Evolutionary conservation across 2,113 vertebrate species (phyloP).

Genomic region (Pollimyrus isidori): DNA sequence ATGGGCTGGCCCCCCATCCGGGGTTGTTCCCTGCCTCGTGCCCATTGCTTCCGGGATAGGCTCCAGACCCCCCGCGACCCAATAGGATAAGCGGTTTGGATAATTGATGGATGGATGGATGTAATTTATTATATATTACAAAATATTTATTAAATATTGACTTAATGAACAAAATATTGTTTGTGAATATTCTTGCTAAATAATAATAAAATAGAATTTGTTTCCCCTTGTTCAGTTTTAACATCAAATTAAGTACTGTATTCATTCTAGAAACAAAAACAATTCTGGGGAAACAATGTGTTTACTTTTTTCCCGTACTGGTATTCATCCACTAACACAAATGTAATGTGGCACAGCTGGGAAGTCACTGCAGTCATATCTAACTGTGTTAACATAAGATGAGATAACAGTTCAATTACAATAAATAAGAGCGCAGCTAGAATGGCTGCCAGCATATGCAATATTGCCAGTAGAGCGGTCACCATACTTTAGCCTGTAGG

Average conservation of each 20-base stretch:
- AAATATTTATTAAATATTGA: not conserved
- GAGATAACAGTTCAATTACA: not conserved
- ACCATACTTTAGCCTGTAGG: not conserved
- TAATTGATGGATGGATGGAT: too few relatives aligned
- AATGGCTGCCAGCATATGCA: not conserved
- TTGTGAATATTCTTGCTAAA: not conserved
- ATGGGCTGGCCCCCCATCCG: too few relatives aligned
- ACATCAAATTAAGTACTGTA: not conserved
- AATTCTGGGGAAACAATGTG: not conserved
- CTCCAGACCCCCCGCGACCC: too few relatives aligned
- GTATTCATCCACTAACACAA: not conserved
- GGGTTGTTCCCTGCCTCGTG: too few relatives aligned
- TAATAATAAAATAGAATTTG: not conserved
- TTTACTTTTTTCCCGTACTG: not conserved
- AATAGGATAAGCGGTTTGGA: too few relatives aligned
- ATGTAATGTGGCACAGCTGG: not conserved
- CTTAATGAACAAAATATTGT: not conserved
- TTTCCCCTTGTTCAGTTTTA: not conserved
- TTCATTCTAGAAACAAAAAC: not conserved
- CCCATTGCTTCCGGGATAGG: too few relatives aligned
- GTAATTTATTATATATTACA: not conserved
- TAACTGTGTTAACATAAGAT: not conserved
- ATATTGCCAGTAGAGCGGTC: not conserved
- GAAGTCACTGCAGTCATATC: not conserved
- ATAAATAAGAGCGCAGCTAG: not conserved